Evolutionary conservation across 92 coral and sea anemone genomes (phyloP), one percentile per base, ranked within the genome.

Genomic region (Epizoanthus ramosus): DNA sequence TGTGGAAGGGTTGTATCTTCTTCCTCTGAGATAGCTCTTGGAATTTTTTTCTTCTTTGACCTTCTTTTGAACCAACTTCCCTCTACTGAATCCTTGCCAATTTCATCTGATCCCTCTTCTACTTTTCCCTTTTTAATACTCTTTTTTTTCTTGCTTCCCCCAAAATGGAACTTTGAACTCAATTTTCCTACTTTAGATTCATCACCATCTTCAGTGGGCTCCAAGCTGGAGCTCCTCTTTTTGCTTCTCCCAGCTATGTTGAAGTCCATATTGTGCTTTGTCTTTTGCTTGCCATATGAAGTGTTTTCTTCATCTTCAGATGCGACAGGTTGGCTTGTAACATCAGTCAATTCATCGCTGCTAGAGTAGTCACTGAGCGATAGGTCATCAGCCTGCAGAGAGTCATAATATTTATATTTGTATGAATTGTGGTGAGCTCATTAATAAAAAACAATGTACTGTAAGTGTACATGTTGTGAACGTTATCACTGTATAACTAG

Each of bases 321-420:
- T 41, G 71, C 82, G 6, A 21, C 70, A 60, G 63, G 82, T 4
- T 17, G 91, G 65, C 94, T 89, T 13, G 98, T 93, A 52, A 93
- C 98, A 70, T 93, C 98, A 37, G 98, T 93, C 73, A 93, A 84
- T 64, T 93, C 98, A 77, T 93, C 98, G 71, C 94, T 92, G 71
- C 90, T 75, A 28, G 88, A 81, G 65, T 81, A 68, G 9, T 58
- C 84, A 68, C 75, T 65, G 73, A 57, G 63, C 35, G 83, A 79
- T 54, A 68, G 72, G 10, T 81, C 93, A 53, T 80, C 60, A 80
- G 41, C 87, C 73, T 85, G 85, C 84, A 84, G 71, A 65, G 4
- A 59, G 9, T 50, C 41, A 59, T 37, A 37, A 37, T 3, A 35
- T 4, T 2, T 37, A 37, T 5, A 37, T 37, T 3, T 37, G 43